Base-by-base conservation (phyloP, 2,888 invertebrate genomes). In the Esperia sulphurella region DNA sequence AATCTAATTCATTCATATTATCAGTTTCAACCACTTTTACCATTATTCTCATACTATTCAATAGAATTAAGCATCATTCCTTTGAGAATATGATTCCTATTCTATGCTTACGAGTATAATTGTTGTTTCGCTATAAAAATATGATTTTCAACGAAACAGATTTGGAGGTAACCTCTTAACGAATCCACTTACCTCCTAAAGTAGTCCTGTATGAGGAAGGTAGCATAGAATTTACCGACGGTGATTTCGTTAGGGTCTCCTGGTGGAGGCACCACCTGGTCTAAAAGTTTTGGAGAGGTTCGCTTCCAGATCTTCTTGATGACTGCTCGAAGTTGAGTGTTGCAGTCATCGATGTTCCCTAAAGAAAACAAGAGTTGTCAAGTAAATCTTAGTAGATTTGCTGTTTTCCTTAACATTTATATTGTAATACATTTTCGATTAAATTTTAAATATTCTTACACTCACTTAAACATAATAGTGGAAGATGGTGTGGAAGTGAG, bases 121-220 rank as follows among this genome's bases (percentile, higher is more conserved):
- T 21, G 21, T 21, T 5, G 21, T 21, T 5, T 21, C 21, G 21
- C 21, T 5, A 21, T 21, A 21, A 21, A 21, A 21, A 21, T 5
- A 21, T 3, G 5, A 21, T 21, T 21, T 21, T 21, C 3, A 5
- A 3, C 2, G 21, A 74, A 72, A 62, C 45, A 54, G 50, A 68
- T 70, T 60, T 58, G 63, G 57, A 51, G 57, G 51, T 56, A 59
- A 57, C 50, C 49, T 60, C 58, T 59, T 53, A 54, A 14, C 53
- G 57, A 61, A 58, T 52, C 43, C 48, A 45, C 68, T 61, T 52
- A 87, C 88, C 99, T 93, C 65, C 99, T 93, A 88, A 99, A 99
- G 86, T 99, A 99, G 83, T 99, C 99, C 88, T 99, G 99, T 71
- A 99, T 99, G 30, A 99, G 94, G 92, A 99, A 99, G n/a, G 99